Evolutionary conservation across 2,113 vertebrate species (phyloP), one percentile per base, ranked within the genome.

Genomic region (Gobiocypris rarus): DNA sequence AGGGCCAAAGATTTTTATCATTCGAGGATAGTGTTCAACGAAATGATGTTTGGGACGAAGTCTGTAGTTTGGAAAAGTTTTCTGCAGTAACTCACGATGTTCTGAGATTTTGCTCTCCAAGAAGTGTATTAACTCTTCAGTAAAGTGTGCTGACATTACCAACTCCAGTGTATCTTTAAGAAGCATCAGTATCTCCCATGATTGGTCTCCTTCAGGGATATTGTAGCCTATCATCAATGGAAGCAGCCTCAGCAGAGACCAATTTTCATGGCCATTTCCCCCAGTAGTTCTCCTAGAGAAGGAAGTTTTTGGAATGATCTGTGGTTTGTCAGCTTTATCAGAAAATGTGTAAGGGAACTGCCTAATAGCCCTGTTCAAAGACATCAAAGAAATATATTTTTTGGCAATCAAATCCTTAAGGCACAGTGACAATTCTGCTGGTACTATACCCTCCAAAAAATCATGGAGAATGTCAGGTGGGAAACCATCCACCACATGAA

Each of bases 311-410:
- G 31, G 9, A 74, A 73, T 83, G 3, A 10, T 73, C 69, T 83
- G 52, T 17, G 81, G 45, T 45, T 45, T 11, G 45, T 45, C 45
- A 13, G 45, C 45, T 74, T 74, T 83, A 15, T 76, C 75, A 17
- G n/a, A 28, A 19, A 26, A 54, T 76, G 31, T 50, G 50, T 69
- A 38, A 63, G 34, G 54, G 17, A 82, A 82, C 26, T 59, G 31
- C 6, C 4, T 45, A 28, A 83, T 31, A 43, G 69, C 69, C 50
- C 1, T 19, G 17, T 83, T 83, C 50, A 82, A 26, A 54, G 65
- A 52, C 2, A 70, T 24, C 38, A 82, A 70, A 52, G 78, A 50
- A 67, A 69, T 1, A 48, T 65, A 45, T 22, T 69, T 56, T 1
- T 58, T 58, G 22, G 9, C 1, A n/a, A 58, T 24, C 56, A 58